Conservation (phyloP, 2,888 invertebrate species). For the Vanessa cardui region DNA sequence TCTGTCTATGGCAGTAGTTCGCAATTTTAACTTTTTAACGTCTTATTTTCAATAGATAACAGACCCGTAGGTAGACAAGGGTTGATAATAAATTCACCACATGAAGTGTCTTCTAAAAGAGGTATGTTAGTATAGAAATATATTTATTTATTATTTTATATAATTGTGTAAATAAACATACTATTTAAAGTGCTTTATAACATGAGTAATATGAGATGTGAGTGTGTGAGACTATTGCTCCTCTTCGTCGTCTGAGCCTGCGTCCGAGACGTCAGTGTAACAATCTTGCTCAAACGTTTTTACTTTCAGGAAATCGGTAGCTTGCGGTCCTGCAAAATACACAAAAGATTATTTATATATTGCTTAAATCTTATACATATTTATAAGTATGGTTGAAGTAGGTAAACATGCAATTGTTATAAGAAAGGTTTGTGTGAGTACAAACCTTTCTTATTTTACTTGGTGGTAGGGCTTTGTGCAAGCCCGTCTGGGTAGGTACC, state of each 20-base stretch:
- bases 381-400: no score
- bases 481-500: no score
- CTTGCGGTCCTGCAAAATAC: constrained; percentile 63
- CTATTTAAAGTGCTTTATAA: neutral
- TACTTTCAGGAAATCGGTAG: constrained; percentile 69
- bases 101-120: neutral
- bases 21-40: no score
- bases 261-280: constrained; percentile 77
- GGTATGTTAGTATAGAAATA: constrained; percentile 5
- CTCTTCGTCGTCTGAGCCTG: constrained; percentile 70
- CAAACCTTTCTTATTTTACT: no score
- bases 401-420: no score
- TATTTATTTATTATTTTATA: constrained; percentile 7
- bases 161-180: constrained; percentile 11
- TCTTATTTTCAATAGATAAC: no score
- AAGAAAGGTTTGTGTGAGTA: no score
- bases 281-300: constrained; percentile 69
- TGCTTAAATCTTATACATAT: no score
- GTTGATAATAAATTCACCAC: no score
- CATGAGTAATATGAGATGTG: neutral
- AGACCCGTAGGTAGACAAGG: no score
- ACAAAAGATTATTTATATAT: neutral
- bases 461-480: no score
- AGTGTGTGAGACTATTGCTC: constrained; percentile 34
- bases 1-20: no score